Base-by-base conservation (phyloP, 1,140 invertebrate species). In the Trachelipus rathkii region DNA sequence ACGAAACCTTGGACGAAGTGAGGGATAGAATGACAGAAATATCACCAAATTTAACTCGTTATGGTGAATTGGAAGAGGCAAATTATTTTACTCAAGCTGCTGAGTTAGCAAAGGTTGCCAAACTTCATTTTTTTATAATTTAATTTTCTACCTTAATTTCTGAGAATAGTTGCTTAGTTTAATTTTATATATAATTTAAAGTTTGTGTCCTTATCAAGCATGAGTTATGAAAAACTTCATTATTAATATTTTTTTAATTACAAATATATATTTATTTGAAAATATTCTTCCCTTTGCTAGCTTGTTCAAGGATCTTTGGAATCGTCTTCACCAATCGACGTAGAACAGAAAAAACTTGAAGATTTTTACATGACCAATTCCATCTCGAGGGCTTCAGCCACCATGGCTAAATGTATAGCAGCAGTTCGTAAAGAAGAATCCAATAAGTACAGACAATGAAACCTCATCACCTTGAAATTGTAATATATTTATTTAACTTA, bases 301-400 rank as follows among this genome's bases (percentile, higher is more conserved):
- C 85, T 87, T 82, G 85, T 88, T 10, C 85, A 87, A 77, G 86
- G 85, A 53, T 84, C 88, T 53, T 10, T 76, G 44, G 74, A 50
- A 44, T 3, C 33, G 2, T n/a, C 71, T 10, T 19, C 70, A 8
- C 71, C 91, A 46, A 84, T 98, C 46, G 90, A 92, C 79, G 89
- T 97, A 0, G 90, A 92, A 81, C 88, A 93, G 75, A 92, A 92
- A 84, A 87, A 89, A 70, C 87, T 99, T 46, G 91, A 94, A 85
- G 96, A 99, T 85, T 99, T 94, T 87, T 99, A 94, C 86, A 98
- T 99, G 95, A 99, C 98, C 10, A 94, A 99, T 85, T 87, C 92
- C 8, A 95, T 99, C 82, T 95, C 93, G 76, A 88, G 97, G 84
- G 94, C 97, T n/a, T 99, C 97, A 15, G 91, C 92, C 76, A 99